phyloP scores from a whole-genome alignment of 2,888 invertebrate genomes.

The Sesia apiformis region DNA sequence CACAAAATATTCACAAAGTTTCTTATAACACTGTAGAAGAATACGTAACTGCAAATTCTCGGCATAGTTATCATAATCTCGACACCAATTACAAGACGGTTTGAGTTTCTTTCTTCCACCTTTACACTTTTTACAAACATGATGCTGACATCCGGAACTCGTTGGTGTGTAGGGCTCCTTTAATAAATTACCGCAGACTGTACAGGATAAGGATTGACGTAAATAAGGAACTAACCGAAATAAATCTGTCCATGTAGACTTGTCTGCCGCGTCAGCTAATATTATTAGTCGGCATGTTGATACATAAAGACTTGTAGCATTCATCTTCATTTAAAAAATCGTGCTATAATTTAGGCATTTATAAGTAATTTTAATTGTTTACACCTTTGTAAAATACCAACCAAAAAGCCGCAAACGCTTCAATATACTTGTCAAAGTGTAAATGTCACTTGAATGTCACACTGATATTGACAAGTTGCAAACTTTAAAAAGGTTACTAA shows the following conservation, averaged over 20 bases:
- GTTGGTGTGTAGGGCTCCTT: slow-evolving; percentile 87
- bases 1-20: slow-evolving; percentile 88
- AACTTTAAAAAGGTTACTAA: too few species aligned
- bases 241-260: slow-evolving; percentile 85
- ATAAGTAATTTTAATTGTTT: slow-evolving; percentile 47
- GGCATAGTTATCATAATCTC: slow-evolving; percentile 85
- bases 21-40: slow-evolving; percentile 90
- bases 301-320: slow-evolving; percentile 87
- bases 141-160: slow-evolving; percentile 88
- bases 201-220: slow-evolving; percentile 90
- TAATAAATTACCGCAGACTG: slow-evolving; percentile 89
- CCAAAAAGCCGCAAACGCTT: slow-evolving; percentile 64
- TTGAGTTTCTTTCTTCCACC: slow-evolving; percentile 89
- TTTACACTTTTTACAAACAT: slow-evolving; percentile 88
- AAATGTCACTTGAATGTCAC: too few species aligned
- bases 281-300: slow-evolving; percentile 87
- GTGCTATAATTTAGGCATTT: slow-evolving; percentile 26
- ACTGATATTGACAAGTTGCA: too few species aligned
- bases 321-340: slow-evolving; percentile 74
- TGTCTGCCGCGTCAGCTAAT: slow-evolving; percentile 81
- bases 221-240: slow-evolving; percentile 88
- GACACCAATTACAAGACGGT: slow-evolving; percentile 89
- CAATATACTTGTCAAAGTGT: slow-evolving; percentile 6
- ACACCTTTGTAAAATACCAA: slow-evolving; percentile 46
- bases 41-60: slow-evolving; percentile 88